Conservation (phyloP, 2,113 vertebrate genomes). For the Heterocephalus glaber region DNA sequence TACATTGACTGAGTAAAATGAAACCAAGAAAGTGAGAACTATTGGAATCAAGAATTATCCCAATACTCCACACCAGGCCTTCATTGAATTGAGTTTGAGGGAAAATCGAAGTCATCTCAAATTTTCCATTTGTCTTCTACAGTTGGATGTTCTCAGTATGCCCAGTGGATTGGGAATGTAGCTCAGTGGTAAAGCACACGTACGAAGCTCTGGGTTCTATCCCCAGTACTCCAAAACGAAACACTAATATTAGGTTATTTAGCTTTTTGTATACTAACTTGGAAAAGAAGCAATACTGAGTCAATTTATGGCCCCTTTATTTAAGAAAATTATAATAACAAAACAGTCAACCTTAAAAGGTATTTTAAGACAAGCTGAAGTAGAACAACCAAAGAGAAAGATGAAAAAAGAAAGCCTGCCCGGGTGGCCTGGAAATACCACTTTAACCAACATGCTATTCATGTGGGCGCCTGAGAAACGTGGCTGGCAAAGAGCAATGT, state of each 20-base stretch:
- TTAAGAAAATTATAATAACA: conserved; percentile 30
- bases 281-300: neutral
- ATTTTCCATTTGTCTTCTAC: neutral
- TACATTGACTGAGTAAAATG: neutral
- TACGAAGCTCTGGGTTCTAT: neutral
- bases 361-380: conserved; percentile 17
- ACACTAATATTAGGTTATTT: neutral
- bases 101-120: neutral
- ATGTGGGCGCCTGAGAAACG: neutral
- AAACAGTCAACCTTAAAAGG: neutral
- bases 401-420: neutral
- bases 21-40: neutral
- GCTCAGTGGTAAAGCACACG: neutral
- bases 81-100: neutral
- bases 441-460: neutral
- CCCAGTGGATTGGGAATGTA: neutral
- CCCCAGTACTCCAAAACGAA: neutral
- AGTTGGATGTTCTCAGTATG: neutral
- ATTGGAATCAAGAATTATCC: neutral
- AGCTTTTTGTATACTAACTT: conserved; percentile 1
- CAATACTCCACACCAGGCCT: neutral
- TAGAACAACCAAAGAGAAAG: neutral
- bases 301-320: neutral
- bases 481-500: neutral
- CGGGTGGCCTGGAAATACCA: neutral